These are phyloP conservation scores for Lycocorax pyrrhopterus DNA, from an alignment of 2,113 vertebrate species.

Conservation along the genomic window DNA sequence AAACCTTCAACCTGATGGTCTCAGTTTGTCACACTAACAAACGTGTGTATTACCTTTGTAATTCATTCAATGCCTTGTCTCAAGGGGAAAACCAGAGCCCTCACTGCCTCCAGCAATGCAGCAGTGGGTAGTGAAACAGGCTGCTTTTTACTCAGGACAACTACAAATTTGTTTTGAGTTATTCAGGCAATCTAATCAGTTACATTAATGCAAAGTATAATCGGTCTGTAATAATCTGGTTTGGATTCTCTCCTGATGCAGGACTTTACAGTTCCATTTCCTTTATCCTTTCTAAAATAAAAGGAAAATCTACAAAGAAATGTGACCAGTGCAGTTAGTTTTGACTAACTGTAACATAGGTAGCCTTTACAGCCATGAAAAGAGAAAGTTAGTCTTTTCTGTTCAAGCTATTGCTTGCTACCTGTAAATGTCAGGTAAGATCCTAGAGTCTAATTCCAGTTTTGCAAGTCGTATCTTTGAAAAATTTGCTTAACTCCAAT, in stretches of 20 bases:
- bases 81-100: background rate
- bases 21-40: background rate
- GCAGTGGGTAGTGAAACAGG: background rate
- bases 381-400: background rate
- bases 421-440: background rate
- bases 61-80: background rate
- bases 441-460: background rate
- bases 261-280: background rate
- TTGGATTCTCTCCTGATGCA: background rate
- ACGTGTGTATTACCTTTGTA: background rate
- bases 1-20: background rate
- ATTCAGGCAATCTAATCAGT: background rate
- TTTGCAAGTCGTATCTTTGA: background rate
- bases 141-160: background rate
- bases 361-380: background rate
- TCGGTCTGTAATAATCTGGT: background rate
- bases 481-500: background rate
- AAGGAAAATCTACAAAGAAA: background rate
- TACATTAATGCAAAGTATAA: background rate
- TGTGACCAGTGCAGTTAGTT: background rate
- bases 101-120: background rate
- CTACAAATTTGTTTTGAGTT: background rate
- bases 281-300: background rate
- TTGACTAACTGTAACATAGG: background rate
- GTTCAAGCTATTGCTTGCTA: background rate